A percentile compares a stretch with the other conserved stretches of the same genome.
Conservation (phyloP, 2,888 invertebrate species). For the Andrena haemorrhoa region DNA sequence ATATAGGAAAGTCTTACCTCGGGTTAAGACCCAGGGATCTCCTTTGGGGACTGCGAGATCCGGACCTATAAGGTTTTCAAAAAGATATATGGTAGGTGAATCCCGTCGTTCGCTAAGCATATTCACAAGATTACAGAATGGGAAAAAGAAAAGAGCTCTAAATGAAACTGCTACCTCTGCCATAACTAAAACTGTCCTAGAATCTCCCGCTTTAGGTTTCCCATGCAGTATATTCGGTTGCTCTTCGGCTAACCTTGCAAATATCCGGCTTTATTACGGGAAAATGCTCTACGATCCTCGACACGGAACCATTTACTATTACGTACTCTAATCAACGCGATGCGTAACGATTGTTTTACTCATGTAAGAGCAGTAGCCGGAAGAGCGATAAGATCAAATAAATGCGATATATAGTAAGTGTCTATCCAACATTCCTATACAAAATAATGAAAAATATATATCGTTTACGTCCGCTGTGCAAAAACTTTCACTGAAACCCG, state of each 20-base stretch:
- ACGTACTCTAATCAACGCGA: neutral
- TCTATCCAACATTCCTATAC: constrained; percentile 65
- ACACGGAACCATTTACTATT: neutral
- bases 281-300: constrained; percentile 5
- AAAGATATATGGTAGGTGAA: constrained; percentile 75
- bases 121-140: constrained; percentile 52
- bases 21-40: constrained; percentile 77
- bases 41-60: constrained; percentile 78
- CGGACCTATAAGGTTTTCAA: constrained; percentile 80
- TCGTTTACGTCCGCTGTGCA: constrained; percentile 51
- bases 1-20: constrained; percentile 77
- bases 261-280: constrained; percentile 28
- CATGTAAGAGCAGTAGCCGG: constrained; percentile 58
- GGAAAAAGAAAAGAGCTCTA: constrained; percentile 57
- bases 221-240: constrained; percentile 63
- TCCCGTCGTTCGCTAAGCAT: constrained; percentile 69
- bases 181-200: constrained; percentile 52
- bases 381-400: constrained; percentile 52
- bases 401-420: constrained; percentile 49
- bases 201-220: constrained; percentile 51
- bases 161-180: constrained; percentile 51
- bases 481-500: constrained; percentile 60
- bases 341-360: constrained; percentile 6
- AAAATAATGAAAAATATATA: constrained; percentile 54
- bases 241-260: constrained; percentile 59